phyloP scores from a whole-genome alignment of 2,888 invertebrate species.

The Liposcelis brunnea region DNA sequence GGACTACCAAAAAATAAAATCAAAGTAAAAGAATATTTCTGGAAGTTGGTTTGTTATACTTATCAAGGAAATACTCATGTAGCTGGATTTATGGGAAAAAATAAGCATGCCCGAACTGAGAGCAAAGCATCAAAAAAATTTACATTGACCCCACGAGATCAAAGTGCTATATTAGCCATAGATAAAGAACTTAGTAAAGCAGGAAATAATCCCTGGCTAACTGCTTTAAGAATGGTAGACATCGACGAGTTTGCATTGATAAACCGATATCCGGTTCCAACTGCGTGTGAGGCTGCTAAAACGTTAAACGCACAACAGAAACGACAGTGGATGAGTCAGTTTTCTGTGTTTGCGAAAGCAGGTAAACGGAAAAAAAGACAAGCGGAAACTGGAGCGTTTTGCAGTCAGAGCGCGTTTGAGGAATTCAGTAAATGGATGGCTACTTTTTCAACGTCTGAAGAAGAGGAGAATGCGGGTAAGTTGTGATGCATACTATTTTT shows the following conservation, averaged over 20 bases:
- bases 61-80: slow-evolving; percentile 12
- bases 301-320: slow-evolving; percentile 8
- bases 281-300: slow-evolving; percentile 8
- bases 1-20: slow-evolving; percentile 6
- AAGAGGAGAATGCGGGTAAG: no score
- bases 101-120: not conserved
- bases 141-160: slow-evolving; percentile 10
- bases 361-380: slow-evolving; percentile 1
- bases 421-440: not conserved
- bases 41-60: slow-evolving; percentile 15
- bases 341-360: not conserved
- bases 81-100: slow-evolving; percentile 12
- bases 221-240: not conserved
- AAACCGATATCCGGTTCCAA: slow-evolving; percentile 11
- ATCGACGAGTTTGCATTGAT: slow-evolving; percentile 4
- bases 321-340: slow-evolving; percentile 6
- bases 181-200: not conserved
- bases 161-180: slow-evolving; percentile 7
- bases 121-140: slow-evolving; percentile 1
- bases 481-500: no score
- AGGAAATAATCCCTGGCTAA: slow-evolving; percentile 10
- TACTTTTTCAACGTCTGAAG: not conserved
- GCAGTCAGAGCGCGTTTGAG: not conserved
- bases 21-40: slow-evolving; percentile 12
- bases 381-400: not conserved